phyloP scores from a whole-genome alignment of 2,113 vertebrate species.

The Strix aluco region DNA sequence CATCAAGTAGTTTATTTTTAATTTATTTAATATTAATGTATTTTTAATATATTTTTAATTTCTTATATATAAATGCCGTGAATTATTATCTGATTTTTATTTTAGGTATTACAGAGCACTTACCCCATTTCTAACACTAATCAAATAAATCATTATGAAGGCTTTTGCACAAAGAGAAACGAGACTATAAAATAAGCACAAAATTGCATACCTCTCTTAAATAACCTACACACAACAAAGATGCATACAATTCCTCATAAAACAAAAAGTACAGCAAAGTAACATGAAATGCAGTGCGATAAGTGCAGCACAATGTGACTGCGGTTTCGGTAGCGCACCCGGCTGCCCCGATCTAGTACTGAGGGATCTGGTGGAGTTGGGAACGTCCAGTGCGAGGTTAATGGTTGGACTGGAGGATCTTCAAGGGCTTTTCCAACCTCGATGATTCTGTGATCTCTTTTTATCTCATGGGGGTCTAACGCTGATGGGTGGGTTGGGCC shows the following conservation, averaged over 20 bases:
- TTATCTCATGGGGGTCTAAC: neutral
- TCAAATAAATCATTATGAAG: neutral
- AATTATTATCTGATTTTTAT: neutral
- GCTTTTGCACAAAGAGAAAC: neutral
- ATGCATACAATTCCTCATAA: no score
- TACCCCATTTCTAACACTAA: neutral
- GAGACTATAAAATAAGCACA: neutral
- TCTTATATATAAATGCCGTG: neutral
- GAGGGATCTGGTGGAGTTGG: no score
- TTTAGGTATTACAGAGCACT: neutral
- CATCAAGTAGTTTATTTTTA: neutral
- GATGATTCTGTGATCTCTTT: neutral
- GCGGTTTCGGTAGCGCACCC: neutral
- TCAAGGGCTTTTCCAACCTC: no score
- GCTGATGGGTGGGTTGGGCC: rapidly evolving
- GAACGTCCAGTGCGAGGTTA: no score
- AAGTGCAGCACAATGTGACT: rapidly evolving
- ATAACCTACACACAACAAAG: neutral
- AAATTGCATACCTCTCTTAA: neutral
- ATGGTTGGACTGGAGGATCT: no score
- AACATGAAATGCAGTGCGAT: neutral
- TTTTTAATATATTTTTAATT: neutral
- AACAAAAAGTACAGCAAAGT: neutral
- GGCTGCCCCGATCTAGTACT: no score
- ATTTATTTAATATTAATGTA: neutral